Evolutionary conservation across 1,140 invertebrate genomes (phyloP).

Genomic region (Papilio helenus): DNA sequence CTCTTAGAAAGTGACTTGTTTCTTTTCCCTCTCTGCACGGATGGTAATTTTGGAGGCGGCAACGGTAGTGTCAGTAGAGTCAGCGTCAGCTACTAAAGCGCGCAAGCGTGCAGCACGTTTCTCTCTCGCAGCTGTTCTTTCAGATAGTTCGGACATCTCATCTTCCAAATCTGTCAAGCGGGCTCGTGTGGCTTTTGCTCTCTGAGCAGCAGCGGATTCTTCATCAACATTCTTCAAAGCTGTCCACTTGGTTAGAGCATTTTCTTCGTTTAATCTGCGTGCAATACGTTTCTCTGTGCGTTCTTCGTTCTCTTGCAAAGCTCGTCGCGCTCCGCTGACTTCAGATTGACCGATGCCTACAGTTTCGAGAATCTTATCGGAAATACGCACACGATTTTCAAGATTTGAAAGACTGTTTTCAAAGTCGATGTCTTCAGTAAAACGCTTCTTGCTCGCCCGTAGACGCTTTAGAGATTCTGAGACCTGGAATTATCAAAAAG

Average conservation of each 20-base stretch:
- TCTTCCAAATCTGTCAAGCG: constrained; percentile 85
- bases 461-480: constrained; percentile 79
- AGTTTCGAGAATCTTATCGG: constrained; percentile 84
- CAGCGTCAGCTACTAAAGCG: constrained; percentile 83
- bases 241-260: constrained; percentile 83
- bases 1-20: constrained; percentile 79
- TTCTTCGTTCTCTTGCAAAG: constrained; percentile 79
- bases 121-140: constrained; percentile 84
- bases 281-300: constrained; percentile 81
- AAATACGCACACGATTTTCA: constrained; percentile 82
- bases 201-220: constrained; percentile 68
- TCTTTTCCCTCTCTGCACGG: constrained; percentile 74
- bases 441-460: constrained; percentile 82
- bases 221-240: constrained; percentile 75
- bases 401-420: constrained; percentile 82
- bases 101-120: constrained; percentile 83
- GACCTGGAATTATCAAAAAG: constrained; percentile 66
- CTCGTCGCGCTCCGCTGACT: constrained; percentile 68
- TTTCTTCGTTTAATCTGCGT: constrained; percentile 72
- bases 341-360: constrained; percentile 79
- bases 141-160: constrained; percentile 84
- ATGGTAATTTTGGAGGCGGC: constrained; percentile 68
- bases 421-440: constrained; percentile 84
- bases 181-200: constrained; percentile 77
- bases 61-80: constrained; percentile 63